Percentiles rank a stretch among this genome's conserved stretches.
phyloP scores from a whole-genome alignment of 2,113 vertebrate species.

The Antechinus stuartii region DNA sequence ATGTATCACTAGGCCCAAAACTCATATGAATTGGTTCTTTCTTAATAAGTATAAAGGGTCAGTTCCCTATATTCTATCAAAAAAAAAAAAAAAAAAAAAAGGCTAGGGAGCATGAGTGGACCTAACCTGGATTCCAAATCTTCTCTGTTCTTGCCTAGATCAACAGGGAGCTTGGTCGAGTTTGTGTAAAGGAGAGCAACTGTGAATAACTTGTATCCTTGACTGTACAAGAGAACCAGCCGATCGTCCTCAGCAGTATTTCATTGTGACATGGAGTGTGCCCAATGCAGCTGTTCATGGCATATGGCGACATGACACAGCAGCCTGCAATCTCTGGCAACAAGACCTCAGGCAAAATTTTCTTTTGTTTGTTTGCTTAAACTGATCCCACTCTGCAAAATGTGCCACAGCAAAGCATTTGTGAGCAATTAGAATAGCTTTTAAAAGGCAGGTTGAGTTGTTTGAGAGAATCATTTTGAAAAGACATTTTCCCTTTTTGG shows the following conservation, averaged over 20 bases:
- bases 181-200: background rate
- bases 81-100: background rate
- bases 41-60: background rate
- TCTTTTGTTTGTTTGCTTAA: conserved; percentile 24
- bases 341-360: background rate
- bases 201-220: background rate
- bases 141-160: background rate
- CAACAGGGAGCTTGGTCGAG: background rate
- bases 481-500: conserved; percentile 46
- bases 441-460: conserved; percentile 49
- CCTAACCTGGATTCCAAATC: background rate
- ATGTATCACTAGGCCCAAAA: conserved; percentile 3
- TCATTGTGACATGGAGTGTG: background rate
- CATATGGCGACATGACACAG: background rate
- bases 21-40: background rate
- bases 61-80: background rate
- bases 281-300: background rate
- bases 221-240: conserved; percentile 25
- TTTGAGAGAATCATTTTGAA: conserved; percentile 57
- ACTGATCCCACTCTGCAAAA: background rate
- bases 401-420: background rate
- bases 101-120: background rate
- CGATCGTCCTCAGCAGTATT: background rate
- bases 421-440: conserved; percentile 54
- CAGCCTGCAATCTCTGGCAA: background rate